Percentiles rank a stretch among this genome's conserved stretches.
Conservation (phyloP, 2,113 vertebrate genomes). For the Corythornis vintsioides region DNA sequence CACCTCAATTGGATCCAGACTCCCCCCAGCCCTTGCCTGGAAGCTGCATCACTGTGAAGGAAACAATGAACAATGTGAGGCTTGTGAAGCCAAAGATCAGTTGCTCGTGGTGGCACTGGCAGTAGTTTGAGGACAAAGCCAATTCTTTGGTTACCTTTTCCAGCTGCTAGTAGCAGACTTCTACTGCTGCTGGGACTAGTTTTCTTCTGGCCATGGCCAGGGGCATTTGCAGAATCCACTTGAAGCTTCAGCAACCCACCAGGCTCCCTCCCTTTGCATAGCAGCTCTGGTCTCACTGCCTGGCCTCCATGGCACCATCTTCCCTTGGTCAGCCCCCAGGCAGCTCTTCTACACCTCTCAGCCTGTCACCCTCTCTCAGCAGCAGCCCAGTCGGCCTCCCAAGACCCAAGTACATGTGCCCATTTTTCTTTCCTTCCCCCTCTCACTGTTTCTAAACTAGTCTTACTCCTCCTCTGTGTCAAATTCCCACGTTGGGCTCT, state of each 20-base stretch:
- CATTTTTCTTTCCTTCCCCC: accelerated
- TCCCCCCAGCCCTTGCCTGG: background rate
- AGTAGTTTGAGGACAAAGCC: background rate
- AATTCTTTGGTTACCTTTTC: background rate
- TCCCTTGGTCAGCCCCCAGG: background rate
- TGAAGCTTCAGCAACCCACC: background rate
- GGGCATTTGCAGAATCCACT: background rate
- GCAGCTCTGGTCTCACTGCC: background rate
- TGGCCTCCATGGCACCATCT: background rate
- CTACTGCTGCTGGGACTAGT: background rate
- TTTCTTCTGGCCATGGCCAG: background rate
- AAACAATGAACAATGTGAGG: background rate
- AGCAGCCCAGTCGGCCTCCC: background rate
- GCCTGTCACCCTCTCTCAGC: background rate
- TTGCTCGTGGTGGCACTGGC: background rate
- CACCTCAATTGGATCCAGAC: background rate
- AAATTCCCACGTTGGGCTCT: background rate
- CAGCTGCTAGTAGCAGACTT: background rate
- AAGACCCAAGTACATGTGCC: accelerated
- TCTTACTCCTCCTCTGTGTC: background rate
- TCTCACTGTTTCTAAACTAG: accelerated
- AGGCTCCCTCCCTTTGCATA: background rate
- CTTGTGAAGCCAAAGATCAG: background rate
- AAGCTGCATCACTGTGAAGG: background rate
- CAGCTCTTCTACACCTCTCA: background rate